A percentile compares a stretch with the other conserved stretches of the same genome.
Conservation (phyloP, 2,888 invertebrate genomes). For the Drosophila mayaguana region DNA sequence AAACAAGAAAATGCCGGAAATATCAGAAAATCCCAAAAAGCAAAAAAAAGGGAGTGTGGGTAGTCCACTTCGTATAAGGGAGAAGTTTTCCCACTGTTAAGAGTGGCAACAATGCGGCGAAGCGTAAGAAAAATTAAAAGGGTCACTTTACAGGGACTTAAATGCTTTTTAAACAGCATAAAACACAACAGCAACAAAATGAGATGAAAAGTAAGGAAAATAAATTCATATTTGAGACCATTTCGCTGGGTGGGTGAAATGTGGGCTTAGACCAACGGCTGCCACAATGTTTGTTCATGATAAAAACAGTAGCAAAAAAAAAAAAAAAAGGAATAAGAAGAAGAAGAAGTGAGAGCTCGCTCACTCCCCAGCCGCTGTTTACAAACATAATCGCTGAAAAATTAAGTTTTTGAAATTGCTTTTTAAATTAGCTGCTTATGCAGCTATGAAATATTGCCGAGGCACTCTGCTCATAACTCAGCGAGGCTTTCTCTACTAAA, state of each 20-base stretch:
- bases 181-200: slow-evolving; percentile 60
- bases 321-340: slow-evolving; percentile 11
- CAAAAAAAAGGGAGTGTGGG: slow-evolving; percentile 1
- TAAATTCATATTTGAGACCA: slow-evolving; percentile 76
- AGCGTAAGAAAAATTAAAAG: slow-evolving; percentile 78
- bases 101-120: slow-evolving; percentile 71
- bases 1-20: slow-evolving; percentile 43
- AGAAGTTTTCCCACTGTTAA: slow-evolving; percentile 52
- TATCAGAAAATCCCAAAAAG: slow-evolving; percentile 35
- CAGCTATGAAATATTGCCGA: slow-evolving; percentile 64
- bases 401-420: slow-evolving; percentile 84
- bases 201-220: slow-evolving; percentile 82
- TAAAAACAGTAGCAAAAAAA: slow-evolving; percentile 31
- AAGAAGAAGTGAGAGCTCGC: background rate
- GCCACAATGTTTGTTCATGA: slow-evolving; percentile 67
- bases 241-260: slow-evolving; percentile 23
- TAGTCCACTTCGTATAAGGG: slow-evolving; percentile 23
- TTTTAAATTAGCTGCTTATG: slow-evolving; percentile 80
- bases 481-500: slow-evolving; percentile 5
- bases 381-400: slow-evolving; percentile 83
- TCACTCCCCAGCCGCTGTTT: slow-evolving; percentile 65
- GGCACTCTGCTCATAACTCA: slow-evolving; percentile 48
- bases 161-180: slow-evolving; percentile 68
- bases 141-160: slow-evolving; percentile 82
- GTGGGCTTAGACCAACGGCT: slow-evolving; percentile 25